Evolutionary conservation across 30 jellyfish, hydroid and myxozoan genomes (phyloP), one percentile per base, ranked within the genome.

Genomic region (Phacellophora camtschatica): DNA sequence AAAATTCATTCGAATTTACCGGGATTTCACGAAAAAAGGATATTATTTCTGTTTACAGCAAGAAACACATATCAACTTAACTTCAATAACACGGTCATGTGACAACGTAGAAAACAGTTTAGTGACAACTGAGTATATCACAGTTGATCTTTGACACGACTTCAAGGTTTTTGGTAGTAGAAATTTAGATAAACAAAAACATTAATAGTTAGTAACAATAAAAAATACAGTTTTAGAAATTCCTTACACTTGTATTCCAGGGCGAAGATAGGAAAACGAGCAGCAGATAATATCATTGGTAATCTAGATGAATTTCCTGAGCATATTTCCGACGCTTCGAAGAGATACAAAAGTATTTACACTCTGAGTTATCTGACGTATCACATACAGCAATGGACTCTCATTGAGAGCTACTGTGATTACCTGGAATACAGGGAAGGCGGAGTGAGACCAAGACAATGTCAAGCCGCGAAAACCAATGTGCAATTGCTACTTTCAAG

Each of bases 351-450:
- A 3, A 62, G 75, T 30, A 12, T 62, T 5, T 62, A 62, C 75
- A 62, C 75, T 18, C 75, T 62, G 20, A 62, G 75, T 30, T 62
- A 62, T 24, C 20, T 62, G 36, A 62, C 75, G 12, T 62, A 62
- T 51, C 32, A 24, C 45, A 30, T 62, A 11, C 75, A 62, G 46
- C 25, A 50, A 62, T 62, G 75, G 75, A 62, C 25, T 30, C 18
- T 30, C 3, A 62, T 62, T 4, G 51, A 62, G 22, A 30, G 10
- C 27, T 62, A 22, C 51, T 62, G 75, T 30, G 51, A 62, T 62
- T 23, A 62, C 22, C 51, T 62, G 51, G 53, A 62, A 24, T 62
- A 62, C 22, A 51, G 53, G 13, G 75, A 24, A 24, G 75, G 75
- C 13, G 75, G 75, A 25, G 51, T 19, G 51, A 62, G 51, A 30